A percentile compares a stretch with the other conserved stretches of the same genome.
Conservation (phyloP, 1,140 invertebrate species). For the Dinothrombium tinctorium region DNA sequence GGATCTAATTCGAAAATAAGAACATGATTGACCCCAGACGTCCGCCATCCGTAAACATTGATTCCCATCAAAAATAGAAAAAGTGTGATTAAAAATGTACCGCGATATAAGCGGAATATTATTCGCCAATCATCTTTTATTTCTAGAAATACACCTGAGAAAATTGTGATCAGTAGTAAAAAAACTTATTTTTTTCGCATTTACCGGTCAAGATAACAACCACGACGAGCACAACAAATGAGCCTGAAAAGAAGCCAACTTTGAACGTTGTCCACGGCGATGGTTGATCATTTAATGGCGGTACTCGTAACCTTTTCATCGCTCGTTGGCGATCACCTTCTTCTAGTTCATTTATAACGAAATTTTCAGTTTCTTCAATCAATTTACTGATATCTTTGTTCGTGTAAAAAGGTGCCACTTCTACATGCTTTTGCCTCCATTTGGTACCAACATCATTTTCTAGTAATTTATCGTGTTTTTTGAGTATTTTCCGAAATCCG, state of each 20-base stretch:
- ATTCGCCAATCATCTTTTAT: slow-evolving; percentile 41
- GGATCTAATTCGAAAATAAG: slow-evolving; percentile 97
- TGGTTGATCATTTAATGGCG: slow-evolving; percentile 76
- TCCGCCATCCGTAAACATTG: slow-evolving; percentile 94
- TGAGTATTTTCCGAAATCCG: slow-evolving; percentile 97
- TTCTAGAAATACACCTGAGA: slow-evolving; percentile 14
- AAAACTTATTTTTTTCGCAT: not conserved
- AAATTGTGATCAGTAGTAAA: not conserved
- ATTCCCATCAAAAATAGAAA: slow-evolving; percentile 89
- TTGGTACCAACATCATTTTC: slow-evolving; percentile 22
- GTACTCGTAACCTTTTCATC: slow-evolving; percentile 88
- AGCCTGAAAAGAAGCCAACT: slow-evolving; percentile 65
- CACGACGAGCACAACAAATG: slow-evolving; percentile 63
- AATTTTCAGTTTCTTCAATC: slow-evolving; percentile 71
- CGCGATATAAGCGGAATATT: slow-evolving; percentile 64
- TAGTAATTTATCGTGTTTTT: slow-evolving; percentile 89
- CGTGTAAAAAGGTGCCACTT: slow-evolving; percentile 77
- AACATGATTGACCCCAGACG: slow-evolving; percentile 95
- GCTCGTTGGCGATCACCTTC: slow-evolving; percentile 81
- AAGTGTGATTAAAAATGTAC: slow-evolving; percentile 70
- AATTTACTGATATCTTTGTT: slow-evolving; percentile 92
- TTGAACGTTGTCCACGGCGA: slow-evolving; percentile 85
- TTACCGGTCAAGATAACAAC: slow-evolving; percentile 66
- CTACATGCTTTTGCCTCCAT: slow-evolving; percentile 79
- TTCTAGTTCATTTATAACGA: slow-evolving; percentile 75